Evolutionary conservation across 2,113 vertebrate genomes (phyloP), one percentile per base, ranked within the genome.

Genomic region (Centropus bengalensis): DNA sequence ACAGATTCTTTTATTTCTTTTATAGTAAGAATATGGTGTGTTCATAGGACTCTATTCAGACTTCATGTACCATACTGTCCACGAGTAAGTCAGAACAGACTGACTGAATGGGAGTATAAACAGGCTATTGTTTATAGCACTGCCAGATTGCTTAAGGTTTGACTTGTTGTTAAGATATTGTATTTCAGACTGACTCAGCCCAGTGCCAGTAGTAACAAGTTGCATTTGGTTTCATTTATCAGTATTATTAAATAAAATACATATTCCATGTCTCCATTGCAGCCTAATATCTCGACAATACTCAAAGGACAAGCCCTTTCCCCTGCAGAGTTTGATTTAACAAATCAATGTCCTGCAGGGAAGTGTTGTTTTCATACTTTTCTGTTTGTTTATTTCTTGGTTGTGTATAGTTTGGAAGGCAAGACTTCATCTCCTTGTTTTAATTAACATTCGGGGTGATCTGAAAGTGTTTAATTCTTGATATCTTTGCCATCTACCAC

Each of bases 211-310:
- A 45, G 83, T 81, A 78, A 75, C 30, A 88, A 88, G 22, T 27
- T 81, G 66, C 76, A 95, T 96, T 93, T 95, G 89, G 82, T 83
- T 95, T 94, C 44, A 88, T 91, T 93, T 96, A 81, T 96, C 82
- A 83, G 59, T 30, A 32, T 21, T 78, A 33, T 60, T 83, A 89
- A 93, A 93, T 60, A 77, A 86, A 93, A 91, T 63, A 51, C 15
- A 69, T 80, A 30, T 80, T 76, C 55, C 2, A 0, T 67, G 33
- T 70, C 13, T 59, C 22, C 14, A 16, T 14, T 51, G 13, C 52
- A 1, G 11, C 27, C 32, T 75, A 71, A 88, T 81, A 91, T 68
- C 71, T 83, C 63, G 47, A 83, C 14, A 83, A 83, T 78, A 70
- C 30, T 55, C 36, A 82, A 88, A 94, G 36, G 17, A 91, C 44